Base-by-base conservation (phyloP, 2,888 invertebrate genomes). In the Drosophila percnosoma region DNA sequence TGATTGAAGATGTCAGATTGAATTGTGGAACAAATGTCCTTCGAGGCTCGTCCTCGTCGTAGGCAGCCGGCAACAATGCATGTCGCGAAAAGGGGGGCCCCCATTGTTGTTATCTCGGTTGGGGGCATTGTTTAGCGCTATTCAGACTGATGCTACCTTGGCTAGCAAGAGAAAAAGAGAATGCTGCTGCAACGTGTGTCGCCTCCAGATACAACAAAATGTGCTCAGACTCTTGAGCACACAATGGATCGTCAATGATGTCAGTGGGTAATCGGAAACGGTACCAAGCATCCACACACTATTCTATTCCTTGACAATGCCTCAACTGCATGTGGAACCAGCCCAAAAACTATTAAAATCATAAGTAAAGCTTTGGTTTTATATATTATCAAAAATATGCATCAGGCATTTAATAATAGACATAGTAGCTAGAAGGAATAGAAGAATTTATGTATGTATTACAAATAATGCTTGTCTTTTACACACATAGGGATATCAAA, bases 1-100 rank as follows among this genome's bases (percentile, higher is more conserved):
- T 78, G 82, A 82, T 79, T 70, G 78, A 74, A 79, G 82, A 74
- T 79, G 68, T 65, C 53, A 81, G 82, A 79, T 79, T 79, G 82
- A 79, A 81, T 81, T 68, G 78, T 75, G 68, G 62, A 69, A 68
- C 75, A 78, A 79, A 75, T 78, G 82, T 64, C 69, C 71, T 65
- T 65, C 61, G 55, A 79, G 64, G 67, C 63, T 60, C 65, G 45
- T 48, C 31, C 61, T 33, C 49, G 29, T 49, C 29, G 62, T 60
- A 31, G n/a, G n/a, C 40, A 18, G 18, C 24, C 45, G 49, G 27
- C 59, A 63, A 63, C 75, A 77, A 72, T 60, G 66, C 40, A 59
- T 62, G 38, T 49, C 45, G 36, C 31, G 36, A 34, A 75, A 52
- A 51, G 67, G 27, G 31, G 33, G 27, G 15, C 58, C 53, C 36